phyloP scores from a whole-genome alignment of 2,888 invertebrate genomes.

The Agonopterix heracliana region DNA sequence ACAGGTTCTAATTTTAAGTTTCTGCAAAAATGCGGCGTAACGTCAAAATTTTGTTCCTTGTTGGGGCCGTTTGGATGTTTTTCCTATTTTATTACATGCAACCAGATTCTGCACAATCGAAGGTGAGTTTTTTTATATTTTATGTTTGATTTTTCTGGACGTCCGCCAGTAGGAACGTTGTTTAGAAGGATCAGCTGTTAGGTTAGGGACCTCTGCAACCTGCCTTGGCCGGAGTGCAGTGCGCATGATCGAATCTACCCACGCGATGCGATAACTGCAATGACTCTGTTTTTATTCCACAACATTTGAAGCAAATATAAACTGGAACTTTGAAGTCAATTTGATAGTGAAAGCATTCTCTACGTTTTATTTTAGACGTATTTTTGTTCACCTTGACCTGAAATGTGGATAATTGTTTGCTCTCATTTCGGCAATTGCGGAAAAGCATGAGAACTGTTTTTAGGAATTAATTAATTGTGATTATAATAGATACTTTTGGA shows the following conservation, averaged over 20 bases:
- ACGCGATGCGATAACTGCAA: conserved; percentile 39
- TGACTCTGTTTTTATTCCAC: conserved; percentile 10
- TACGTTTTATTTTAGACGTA: not conserved
- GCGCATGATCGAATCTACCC: conserved; percentile 52
- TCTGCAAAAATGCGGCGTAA: conserved; percentile 57
- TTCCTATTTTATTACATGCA: conserved; percentile 68
- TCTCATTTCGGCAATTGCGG: too few species aligned
- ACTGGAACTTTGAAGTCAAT: not conserved
- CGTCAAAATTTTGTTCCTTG: conserved; percentile 60
- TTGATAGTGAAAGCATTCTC: not conserved
- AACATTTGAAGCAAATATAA: not conserved
- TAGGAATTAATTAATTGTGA: too few species aligned
- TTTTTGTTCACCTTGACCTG: conserved; percentile 3
- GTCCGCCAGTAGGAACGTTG: conserved; percentile 7
- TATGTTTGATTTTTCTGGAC: conserved; percentile 6
- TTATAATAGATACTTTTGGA: too few species aligned
- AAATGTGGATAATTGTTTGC: not conserved
- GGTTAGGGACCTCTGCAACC: conserved; percentile 20
- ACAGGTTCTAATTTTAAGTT: conserved; percentile 9
- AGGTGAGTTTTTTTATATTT: conserved; percentile 37
- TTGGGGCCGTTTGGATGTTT: conserved; percentile 65
- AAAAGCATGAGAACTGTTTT: too few species aligned
- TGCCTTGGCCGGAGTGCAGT: conserved; percentile 25
- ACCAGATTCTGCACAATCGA: conserved; percentile 53
- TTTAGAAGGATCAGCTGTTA: conserved; percentile 32